These are phyloP conservation scores for Suricata suricatta DNA, from an alignment of 2,113 vertebrate species.

Conservation along the genomic window DNA sequence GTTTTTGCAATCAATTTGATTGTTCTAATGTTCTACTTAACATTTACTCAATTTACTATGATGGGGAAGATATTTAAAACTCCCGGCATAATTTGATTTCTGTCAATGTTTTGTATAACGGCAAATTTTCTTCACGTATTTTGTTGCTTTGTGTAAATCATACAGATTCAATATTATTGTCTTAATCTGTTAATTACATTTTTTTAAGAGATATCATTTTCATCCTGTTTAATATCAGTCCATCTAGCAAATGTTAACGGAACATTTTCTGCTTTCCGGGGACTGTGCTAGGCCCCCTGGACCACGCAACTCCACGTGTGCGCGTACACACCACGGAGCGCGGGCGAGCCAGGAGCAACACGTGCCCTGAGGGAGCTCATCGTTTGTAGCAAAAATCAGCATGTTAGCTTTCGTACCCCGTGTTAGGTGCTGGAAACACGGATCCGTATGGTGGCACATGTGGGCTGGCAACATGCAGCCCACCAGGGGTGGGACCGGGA, in stretches of 20 bases:
- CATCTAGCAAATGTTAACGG: background rate
- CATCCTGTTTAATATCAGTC: background rate
- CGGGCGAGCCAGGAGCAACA: background rate
- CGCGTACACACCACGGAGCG: background rate
- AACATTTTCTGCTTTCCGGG: background rate
- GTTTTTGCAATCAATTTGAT: slow-evolving; percentile 5
- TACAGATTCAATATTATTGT: background rate
- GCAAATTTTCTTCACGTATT: background rate
- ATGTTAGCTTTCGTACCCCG: background rate
- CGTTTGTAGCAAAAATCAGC: background rate
- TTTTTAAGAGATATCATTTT: background rate
- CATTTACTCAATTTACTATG: slow-evolving; percentile 3
- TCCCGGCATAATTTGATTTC: background rate
- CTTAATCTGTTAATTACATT: background rate
- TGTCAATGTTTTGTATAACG: background rate
- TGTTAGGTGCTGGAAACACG: background rate
- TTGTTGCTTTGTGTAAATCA: background rate
- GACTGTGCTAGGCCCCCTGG: background rate
- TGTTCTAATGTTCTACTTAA: background rate
- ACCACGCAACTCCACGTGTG: background rate
- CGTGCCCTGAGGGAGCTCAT: background rate
- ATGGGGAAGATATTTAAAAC: background rate
- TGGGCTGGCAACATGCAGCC: background rate
- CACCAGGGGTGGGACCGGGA: background rate
- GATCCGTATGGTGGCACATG: background rate